phyloP scores from a whole-genome alignment of 2,888 invertebrate genomes.

The Eupithecia subumbrata region DNA sequence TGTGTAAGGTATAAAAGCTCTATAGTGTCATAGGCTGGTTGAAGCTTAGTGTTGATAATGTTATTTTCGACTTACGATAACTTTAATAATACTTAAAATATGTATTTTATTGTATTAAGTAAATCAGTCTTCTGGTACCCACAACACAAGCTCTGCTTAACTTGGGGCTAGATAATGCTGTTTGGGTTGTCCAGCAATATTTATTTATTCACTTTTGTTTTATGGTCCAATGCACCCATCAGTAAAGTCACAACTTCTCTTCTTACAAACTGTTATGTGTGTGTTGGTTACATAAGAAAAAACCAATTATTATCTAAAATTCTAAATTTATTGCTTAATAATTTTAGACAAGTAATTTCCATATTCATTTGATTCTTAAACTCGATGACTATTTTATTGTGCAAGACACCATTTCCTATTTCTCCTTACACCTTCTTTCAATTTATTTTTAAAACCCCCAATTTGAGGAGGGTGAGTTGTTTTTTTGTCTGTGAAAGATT shows the following conservation, averaged over 20 bases:
- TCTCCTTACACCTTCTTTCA: neutral
- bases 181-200: too few relatives aligned
- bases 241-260: neutral
- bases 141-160: too few relatives aligned
- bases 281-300: neutral
- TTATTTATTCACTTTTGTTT: neutral
- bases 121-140: too few relatives aligned
- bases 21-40: neutral
- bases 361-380: constrained; percentile 26
- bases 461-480: neutral
- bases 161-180: too few relatives aligned
- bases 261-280: neutral
- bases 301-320: constrained; percentile 3
- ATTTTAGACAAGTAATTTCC: constrained; percentile 15
- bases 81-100: too few relatives aligned
- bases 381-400: constrained; percentile 15
- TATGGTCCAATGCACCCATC: neutral
- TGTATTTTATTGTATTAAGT: too few relatives aligned
- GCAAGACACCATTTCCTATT: constrained; percentile 6
- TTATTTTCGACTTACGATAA: neutral
- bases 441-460: neutral
- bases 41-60: neutral
- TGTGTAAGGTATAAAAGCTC: too few relatives aligned
- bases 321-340: neutral
- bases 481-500: too few relatives aligned